Conservation (phyloP, 2,113 vertebrate genomes). For the Caranx melampygus region DNA sequence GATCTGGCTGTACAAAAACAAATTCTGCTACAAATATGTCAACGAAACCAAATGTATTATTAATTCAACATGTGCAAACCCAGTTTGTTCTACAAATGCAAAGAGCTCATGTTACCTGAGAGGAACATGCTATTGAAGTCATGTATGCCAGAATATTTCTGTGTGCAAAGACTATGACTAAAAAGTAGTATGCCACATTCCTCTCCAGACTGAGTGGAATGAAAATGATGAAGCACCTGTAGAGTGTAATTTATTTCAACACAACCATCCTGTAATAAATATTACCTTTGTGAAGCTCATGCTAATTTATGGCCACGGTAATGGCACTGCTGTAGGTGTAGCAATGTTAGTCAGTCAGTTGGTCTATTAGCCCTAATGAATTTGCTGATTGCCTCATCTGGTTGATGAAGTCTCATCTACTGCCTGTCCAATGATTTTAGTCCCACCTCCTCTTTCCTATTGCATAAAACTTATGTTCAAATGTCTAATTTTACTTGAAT, state of each 20-base stretch:
- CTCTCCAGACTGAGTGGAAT: background rate
- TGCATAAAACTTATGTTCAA: background rate
- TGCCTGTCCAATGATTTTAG: background rate
- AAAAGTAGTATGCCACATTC: background rate
- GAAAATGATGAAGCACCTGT: background rate
- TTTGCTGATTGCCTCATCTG: slow-evolving; percentile 3
- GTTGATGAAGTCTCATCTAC: background rate
- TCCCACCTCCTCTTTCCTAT: background rate
- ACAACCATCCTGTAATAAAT: background rate
- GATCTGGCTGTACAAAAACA: background rate
- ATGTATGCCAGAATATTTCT: slow-evolving; percentile 9
- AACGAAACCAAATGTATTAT: background rate
- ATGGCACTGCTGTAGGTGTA: too few species aligned
- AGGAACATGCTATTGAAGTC: background rate
- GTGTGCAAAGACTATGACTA: background rate
- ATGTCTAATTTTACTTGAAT: background rate
- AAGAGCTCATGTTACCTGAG: background rate
- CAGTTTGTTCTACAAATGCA: slow-evolving; percentile 8
- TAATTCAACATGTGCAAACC: background rate
- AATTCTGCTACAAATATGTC: background rate
- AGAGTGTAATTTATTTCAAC: background rate
- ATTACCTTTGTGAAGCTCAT: too few species aligned
- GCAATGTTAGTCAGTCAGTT: background rate
- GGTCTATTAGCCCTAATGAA: background rate
- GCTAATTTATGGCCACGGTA: background rate